Evolutionary conservation across 2,113 vertebrate genomes (phyloP).

Genomic region (Pelobates fuscus): DNA sequence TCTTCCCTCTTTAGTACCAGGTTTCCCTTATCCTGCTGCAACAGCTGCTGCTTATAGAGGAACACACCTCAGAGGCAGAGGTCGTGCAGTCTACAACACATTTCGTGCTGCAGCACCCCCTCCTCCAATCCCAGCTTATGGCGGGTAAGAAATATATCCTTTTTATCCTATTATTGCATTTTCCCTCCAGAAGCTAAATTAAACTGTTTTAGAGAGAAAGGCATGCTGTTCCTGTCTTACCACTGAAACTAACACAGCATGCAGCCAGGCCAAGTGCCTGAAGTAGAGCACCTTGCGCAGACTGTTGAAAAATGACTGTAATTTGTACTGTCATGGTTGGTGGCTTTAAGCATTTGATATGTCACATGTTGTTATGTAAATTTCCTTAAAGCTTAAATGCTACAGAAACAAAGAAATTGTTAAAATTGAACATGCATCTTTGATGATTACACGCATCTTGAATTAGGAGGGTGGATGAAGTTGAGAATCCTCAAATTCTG

Average conservation of each 20-base stretch:
- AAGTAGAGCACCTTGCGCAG: conserved; percentile 69
- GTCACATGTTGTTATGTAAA: conserved; percentile 79
- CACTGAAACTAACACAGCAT: conserved; percentile 60
- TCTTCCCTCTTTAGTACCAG: conserved; percentile 77
- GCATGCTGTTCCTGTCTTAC: conserved; percentile 64
- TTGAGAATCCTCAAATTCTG: conserved; percentile 42
- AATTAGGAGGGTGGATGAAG: conserved; percentile 74
- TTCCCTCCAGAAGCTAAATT: conserved; percentile 36
- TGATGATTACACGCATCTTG: conserved; percentile 72
- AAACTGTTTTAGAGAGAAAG: conserved; percentile 44
- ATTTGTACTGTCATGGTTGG: conserved; percentile 78
- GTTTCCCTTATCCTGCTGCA: conserved; percentile 91
- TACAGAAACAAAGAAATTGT: conserved; percentile 63
- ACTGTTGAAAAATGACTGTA: conserved; percentile 76
- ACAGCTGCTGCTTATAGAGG: conserved; percentile 91
- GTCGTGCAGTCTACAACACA: conserved; percentile 92
- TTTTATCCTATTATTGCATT: neutral
- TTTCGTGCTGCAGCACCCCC: conserved; percentile 90
- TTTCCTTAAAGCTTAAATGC: conserved; percentile 66
- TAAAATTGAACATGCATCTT: conserved; percentile 63
- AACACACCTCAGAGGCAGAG: conserved; percentile 88
- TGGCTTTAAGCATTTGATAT: conserved; percentile 71
- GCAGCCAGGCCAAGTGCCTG: conserved; percentile 61
- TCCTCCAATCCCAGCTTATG: conserved; percentile 90
- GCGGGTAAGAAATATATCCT: conserved; percentile 79